Percentiles rank a stretch among this genome's conserved stretches.
Conservation (phyloP, 2,113 vertebrate genomes). For the Trachemys scripta region DNA sequence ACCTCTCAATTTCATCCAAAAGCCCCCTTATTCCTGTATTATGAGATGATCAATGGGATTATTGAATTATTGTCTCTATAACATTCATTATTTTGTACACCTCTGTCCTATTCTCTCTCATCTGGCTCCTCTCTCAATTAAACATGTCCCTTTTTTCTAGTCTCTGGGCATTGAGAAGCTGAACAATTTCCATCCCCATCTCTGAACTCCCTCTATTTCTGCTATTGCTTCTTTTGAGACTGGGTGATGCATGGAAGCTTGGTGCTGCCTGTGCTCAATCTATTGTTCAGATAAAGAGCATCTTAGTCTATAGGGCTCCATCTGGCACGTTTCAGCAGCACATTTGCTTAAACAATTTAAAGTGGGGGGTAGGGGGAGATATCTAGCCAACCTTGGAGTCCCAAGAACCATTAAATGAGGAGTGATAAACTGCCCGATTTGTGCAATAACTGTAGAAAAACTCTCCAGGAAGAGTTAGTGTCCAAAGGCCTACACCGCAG, state of each 20-base stretch:
- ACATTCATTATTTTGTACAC: neutral
- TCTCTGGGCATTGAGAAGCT: neutral
- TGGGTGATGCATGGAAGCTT: neutral
- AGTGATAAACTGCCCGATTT: constrained; percentile 16
- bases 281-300: neutral
- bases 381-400: neutral
- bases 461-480: constrained; percentile 2
- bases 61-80: neutral
- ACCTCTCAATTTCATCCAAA: neutral
- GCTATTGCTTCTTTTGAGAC: neutral
- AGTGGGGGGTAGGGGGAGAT: neutral
- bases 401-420: neutral
- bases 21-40: neutral
- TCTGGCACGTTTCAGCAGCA: neutral
- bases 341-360: neutral
- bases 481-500: neutral
- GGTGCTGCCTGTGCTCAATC: neutral
- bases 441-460: neutral
- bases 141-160: neutral
- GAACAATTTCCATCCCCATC: neutral
- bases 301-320: neutral
- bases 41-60: neutral
- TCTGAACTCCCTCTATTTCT: neutral
- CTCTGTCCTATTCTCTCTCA: neutral
- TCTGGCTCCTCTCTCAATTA: neutral